Percentiles rank a stretch among this genome's conserved stretches.
Evolutionary conservation across 2,797 vertebrate species (phyloP).

Genomic region (Chelonia mydas): DNA sequence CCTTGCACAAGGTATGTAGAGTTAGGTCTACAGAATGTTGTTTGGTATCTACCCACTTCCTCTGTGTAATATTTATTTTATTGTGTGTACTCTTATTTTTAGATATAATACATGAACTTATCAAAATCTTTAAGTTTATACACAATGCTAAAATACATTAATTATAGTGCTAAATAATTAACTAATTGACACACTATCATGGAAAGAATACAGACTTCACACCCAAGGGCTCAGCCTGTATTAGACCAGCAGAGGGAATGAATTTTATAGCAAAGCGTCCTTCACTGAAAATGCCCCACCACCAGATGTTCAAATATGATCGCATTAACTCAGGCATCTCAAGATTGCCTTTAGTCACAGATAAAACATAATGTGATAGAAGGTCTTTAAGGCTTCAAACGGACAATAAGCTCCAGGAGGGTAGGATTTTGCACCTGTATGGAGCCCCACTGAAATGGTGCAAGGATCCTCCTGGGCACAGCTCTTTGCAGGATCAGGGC

Average conservation of each 20-base stretch:
- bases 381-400: background rate
- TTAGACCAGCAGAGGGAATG: background rate
- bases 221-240: background rate
- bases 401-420: background rate
- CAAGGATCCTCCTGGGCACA: background rate
- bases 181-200: background rate
- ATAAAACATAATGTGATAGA: background rate
- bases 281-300: background rate
- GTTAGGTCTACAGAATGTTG: rapidly evolving
- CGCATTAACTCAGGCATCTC: background rate
- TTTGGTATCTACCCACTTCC: background rate
- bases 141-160: background rate
- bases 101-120: background rate
- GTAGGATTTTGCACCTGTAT: background rate
- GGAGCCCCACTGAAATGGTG: background rate
- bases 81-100: background rate
- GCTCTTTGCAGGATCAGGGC: background rate
- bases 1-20: background rate
- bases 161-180: background rate
- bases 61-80: rapidly evolving
- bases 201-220: background rate
- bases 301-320: background rate
- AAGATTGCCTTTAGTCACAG: background rate
- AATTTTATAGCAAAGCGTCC: background rate
- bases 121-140: background rate